Conservation (phyloP, 1,140 invertebrate species). For the Diachasmimorpha longicaudata region DNA sequence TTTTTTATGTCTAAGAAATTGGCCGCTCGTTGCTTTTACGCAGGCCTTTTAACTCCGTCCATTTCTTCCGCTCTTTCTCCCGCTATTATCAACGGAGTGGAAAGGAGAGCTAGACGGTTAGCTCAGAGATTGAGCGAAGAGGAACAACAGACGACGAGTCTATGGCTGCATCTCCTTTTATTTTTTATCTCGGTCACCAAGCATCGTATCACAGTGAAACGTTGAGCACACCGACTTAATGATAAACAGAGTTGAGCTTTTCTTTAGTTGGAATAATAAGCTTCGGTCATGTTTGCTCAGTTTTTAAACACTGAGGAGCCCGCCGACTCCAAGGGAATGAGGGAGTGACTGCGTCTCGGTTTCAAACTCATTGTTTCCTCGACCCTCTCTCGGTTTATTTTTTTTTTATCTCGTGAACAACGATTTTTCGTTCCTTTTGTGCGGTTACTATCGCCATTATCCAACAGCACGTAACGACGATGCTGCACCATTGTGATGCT, state of each 20-base stretch:
- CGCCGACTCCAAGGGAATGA: not conserved
- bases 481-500: too few relatives aligned
- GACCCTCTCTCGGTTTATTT: conserved; percentile 29
- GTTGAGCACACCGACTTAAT: not conserved
- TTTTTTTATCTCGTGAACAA: not conserved
- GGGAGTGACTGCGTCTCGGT: not conserved
- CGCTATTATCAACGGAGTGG: not conserved
- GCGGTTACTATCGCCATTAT: not conserved
- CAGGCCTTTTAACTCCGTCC: not conserved
- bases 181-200: not conserved
- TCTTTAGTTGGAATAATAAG: conserved; percentile 40
- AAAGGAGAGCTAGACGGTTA: not conserved
- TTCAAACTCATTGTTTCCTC: not conserved
- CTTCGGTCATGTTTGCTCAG: conserved; percentile 40
- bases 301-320: conserved; percentile 36
- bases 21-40: not conserved
- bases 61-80: not conserved
- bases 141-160: too few relatives aligned
- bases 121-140: not conserved
- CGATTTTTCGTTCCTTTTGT: not conserved
- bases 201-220: not conserved
- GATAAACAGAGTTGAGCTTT: conserved; percentile 18
- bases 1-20: not conserved
- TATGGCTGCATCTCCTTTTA: not conserved
- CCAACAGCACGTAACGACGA: too few relatives aligned